phyloP scores from a whole-genome alignment of 2,888 invertebrate genomes.

The Drosophila mercatorum region DNA sequence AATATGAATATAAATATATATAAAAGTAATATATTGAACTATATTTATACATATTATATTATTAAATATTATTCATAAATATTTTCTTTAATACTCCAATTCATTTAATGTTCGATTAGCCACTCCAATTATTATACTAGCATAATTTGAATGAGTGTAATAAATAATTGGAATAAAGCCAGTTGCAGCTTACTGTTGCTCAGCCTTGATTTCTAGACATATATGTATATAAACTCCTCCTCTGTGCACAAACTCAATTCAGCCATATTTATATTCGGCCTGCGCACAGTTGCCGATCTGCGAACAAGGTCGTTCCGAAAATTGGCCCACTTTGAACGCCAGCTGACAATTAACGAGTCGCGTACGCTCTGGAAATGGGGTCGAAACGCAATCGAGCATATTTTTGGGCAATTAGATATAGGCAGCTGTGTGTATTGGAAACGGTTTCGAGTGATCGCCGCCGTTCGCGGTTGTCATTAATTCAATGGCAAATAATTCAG shows the following conservation, averaged over 20 bases:
- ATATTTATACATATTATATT: too few relatives aligned
- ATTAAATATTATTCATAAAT: too few relatives aligned
- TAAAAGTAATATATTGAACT: too few relatives aligned
- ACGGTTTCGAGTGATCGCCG: constrained; percentile 24
- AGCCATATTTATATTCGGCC: neutral
- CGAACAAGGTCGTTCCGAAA: constrained; percentile 1
- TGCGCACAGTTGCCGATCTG: neutral
- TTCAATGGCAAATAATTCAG: constrained; percentile 59
- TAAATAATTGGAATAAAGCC: too few relatives aligned
- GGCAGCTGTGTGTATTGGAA: constrained; percentile 12
- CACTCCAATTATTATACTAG: too few relatives aligned
- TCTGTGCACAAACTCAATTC: neutral
- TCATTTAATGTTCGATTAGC: too few relatives aligned
- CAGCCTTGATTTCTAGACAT: neutral
- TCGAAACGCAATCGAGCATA: constrained; percentile 28
- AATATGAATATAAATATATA: too few relatives aligned
- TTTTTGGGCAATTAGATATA: constrained; percentile 30
- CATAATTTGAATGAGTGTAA: too few relatives aligned
- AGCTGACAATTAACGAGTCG: neutral
- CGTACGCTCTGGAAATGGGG: constrained; percentile 23
- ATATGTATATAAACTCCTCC: too few relatives aligned
- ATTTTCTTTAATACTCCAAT: too few relatives aligned
- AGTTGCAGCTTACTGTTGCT: too few relatives aligned
- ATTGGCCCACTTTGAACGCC: constrained; percentile 1
- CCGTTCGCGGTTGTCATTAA: constrained; percentile 32